Percentiles rank a stretch among this genome's conserved stretches.
These are phyloP conservation scores for Eriosoma lanigerum DNA, from an alignment of 1,140 invertebrate species.

Conservation along the genomic window DNA sequence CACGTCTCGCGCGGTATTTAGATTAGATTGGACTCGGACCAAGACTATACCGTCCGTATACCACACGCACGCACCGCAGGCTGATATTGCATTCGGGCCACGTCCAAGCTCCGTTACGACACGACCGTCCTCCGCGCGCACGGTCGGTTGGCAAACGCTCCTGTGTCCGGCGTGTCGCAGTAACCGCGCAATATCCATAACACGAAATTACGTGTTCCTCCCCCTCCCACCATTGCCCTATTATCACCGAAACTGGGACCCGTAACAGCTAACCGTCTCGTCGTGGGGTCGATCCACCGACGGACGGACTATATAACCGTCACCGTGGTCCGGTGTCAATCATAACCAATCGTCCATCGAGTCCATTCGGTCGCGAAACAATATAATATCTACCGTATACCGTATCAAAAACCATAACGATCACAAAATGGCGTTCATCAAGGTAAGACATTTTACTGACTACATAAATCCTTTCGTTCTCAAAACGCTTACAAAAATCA, in stretches of 20 bases:
- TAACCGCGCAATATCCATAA: too few species aligned
- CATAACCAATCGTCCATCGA: constrained; percentile 17
- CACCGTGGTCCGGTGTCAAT: constrained; percentile 8
- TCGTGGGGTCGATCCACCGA: not conserved
- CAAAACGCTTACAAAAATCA: too few species aligned
- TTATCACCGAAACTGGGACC: too few species aligned
- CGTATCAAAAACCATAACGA: not conserved
- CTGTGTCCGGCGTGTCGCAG: not conserved
- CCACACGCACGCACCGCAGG: not conserved
- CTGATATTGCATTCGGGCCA: constrained; percentile 30
- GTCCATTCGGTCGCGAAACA: not conserved
- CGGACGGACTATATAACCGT: constrained; percentile 16
- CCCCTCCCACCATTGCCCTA: too few species aligned
- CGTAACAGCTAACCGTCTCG: not conserved
- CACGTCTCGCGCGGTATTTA: not conserved
- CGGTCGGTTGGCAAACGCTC: not conserved
- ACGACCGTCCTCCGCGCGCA: not conserved
- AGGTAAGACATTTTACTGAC: too few species aligned
- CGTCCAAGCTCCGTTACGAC: constrained; percentile 12
- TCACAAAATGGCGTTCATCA: constrained; percentile 27
- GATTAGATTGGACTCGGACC: constrained; percentile 44
- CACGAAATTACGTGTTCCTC: too few species aligned
- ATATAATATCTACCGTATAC: not conserved
- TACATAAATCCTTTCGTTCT: too few species aligned
- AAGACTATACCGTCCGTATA: not conserved